These are phyloP conservation scores for Epizoanthus fatuus DNA, from an alignment of 92 coral and sea anemone species.

Conservation along the genomic window DNA sequence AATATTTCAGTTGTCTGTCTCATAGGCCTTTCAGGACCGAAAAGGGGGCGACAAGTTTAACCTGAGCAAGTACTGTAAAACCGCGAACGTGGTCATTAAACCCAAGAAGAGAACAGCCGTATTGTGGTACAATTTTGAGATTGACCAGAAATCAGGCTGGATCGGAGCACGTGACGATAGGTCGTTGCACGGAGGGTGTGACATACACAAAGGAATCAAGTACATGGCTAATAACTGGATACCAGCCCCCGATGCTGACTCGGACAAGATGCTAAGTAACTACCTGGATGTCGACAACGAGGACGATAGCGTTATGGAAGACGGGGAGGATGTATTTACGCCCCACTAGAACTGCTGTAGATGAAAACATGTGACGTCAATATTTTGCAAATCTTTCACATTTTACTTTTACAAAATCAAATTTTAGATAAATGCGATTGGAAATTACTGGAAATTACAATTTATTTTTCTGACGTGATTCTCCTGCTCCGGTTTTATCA, in stretches of 20 bases:
- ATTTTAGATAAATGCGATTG: too few species aligned
- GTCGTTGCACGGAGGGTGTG: constrained; percentile 71
- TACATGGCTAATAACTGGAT: constrained; percentile 73
- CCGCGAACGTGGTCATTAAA: constrained; percentile 63
- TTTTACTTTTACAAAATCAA: too few species aligned
- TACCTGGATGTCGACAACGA: neutral
- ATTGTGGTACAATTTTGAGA: constrained; percentile 62
- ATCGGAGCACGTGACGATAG: constrained; percentile 54
- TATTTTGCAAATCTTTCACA: too few species aligned
- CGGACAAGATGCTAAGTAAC: constrained; percentile 1
- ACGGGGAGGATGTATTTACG: constrained; percentile 18
- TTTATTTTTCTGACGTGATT: too few species aligned
- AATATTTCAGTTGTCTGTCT: neutral
- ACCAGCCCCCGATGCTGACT: constrained; percentile 47
- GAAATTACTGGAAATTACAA: too few species aligned
- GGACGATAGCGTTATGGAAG: neutral
- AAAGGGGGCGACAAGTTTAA: constrained; percentile 56
- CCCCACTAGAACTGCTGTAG: neutral
- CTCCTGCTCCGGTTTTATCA: too few species aligned
- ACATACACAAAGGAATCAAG: constrained; percentile 52
- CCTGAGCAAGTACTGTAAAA: constrained; percentile 63
- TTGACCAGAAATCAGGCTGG: constrained; percentile 65
- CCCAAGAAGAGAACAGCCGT: constrained; percentile 63
- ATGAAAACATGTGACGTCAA: too few species aligned
- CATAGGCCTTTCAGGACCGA: constrained; percentile 56